Conservation (phyloP, 2,113 vertebrate genomes). For the Numida meleagris region DNA sequence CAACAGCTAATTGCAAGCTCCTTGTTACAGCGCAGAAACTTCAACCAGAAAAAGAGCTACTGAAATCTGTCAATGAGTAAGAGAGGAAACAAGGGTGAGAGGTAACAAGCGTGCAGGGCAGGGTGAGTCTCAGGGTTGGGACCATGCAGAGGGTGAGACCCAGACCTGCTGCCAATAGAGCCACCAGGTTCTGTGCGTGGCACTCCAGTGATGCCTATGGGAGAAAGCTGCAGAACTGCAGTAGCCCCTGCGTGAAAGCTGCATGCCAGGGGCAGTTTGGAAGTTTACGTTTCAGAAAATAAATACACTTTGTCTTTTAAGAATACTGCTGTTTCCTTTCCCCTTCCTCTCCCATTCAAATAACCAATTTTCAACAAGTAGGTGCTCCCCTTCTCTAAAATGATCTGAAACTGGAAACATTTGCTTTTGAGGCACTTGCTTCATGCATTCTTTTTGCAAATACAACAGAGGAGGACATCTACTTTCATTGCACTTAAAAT, state of each 20-base stretch:
- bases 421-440: background rate
- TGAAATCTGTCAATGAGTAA: background rate
- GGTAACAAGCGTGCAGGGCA: background rate
- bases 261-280: background rate
- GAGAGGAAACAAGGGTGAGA: background rate
- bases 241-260: rapidly evolving
- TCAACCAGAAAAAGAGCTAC: background rate
- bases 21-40: conserved; percentile 20
- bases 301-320: background rate
- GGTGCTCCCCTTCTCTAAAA: too few species aligned
- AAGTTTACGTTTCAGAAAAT: background rate
- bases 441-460: background rate
- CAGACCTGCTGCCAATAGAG: too few species aligned
- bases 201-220: too few species aligned
- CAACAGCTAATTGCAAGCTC: conserved; percentile 66
- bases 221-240: too few species aligned
- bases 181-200: too few species aligned
- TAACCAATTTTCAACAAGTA: rapidly evolving
- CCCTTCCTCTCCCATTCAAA: background rate
- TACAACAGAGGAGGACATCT: rapidly evolving
- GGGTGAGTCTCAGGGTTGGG: background rate
- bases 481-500: background rate
- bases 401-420: rapidly evolving
- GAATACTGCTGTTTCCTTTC: background rate
- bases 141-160: background rate